A percentile compares a stretch with the other conserved stretches of the same genome.
Evolutionary conservation across 2,113 vertebrate species (phyloP).

Genomic region (Chloropsis hardwickii): DNA sequence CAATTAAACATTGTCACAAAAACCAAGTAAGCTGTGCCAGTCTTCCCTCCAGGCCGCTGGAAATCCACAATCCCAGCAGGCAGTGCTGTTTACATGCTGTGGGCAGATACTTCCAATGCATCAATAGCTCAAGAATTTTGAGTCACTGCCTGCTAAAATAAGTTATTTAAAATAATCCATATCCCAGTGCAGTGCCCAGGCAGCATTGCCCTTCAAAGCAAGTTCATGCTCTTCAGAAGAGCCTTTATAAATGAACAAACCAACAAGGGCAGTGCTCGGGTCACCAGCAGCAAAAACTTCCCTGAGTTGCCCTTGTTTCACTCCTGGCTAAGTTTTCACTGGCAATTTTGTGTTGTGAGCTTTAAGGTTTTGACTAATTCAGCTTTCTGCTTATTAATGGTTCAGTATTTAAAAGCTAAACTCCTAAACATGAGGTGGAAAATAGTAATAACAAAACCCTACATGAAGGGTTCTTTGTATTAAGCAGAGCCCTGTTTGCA

Average conservation of each 20-base stretch:
- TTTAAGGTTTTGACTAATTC: slow-evolving; percentile 19
- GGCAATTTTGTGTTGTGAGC: neutral
- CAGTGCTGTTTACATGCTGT: rapidly evolving
- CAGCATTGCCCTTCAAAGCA: neutral
- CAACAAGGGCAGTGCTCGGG: neutral
- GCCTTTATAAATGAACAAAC: neutral
- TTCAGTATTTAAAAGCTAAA: slow-evolving; percentile 40
- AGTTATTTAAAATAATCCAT: neutral
- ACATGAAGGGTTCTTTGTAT: slow-evolving; percentile 39
- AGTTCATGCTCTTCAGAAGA: neutral
- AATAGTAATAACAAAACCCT: neutral
- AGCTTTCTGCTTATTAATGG: slow-evolving; percentile 43
- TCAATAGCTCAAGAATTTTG: neutral
- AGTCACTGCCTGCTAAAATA: neutral
- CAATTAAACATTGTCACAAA: neutral
- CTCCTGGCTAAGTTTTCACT: neutral
- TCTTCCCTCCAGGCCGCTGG: neutral
- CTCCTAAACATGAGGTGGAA: neutral
- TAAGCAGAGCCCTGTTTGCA: slow-evolving; percentile 29
- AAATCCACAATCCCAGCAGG: neutral
- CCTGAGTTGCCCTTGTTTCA: neutral
- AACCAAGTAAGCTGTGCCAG: neutral
- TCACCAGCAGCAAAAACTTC: neutral
- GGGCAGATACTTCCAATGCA: neutral
- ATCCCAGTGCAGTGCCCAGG: neutral